These are phyloP conservation scores for Ametastegia equiseti DNA, from an alignment of 2,888 invertebrate species.

Conservation along the genomic window DNA sequence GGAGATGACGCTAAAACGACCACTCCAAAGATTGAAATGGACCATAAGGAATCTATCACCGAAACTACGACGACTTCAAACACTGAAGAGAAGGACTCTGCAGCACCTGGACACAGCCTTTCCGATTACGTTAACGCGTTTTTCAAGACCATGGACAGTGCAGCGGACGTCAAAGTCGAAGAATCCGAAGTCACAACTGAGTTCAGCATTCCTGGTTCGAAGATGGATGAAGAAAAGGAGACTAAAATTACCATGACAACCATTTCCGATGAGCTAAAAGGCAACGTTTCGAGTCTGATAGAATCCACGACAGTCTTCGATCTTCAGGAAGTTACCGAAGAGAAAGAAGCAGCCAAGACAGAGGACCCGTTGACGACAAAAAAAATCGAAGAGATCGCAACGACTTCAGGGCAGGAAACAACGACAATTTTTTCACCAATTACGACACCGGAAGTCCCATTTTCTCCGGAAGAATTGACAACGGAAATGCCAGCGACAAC, in stretches of 20 bases:
- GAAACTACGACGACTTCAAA: background rate
- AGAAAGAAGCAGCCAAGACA: constrained; percentile 2
- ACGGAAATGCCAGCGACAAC: constrained; percentile 45
- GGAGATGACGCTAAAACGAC: background rate
- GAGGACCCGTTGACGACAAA: constrained; percentile 53
- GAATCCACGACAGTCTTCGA: background rate
- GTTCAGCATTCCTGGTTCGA: constrained; percentile 22
- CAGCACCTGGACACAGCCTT: constrained; percentile 52
- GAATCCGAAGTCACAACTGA: constrained; percentile 47
- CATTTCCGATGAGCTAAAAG: background rate
- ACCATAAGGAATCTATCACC: background rate
- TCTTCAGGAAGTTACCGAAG: background rate
- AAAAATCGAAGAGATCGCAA: constrained; percentile 59
- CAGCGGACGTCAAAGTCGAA: constrained; percentile 57
- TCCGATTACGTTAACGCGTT: constrained; percentile 72
- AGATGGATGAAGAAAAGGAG: background rate
- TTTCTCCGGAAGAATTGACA: constrained; percentile 48
- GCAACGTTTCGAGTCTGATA: background rate
- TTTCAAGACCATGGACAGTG: constrained; percentile 71
- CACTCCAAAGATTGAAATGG: background rate
- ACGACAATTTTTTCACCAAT: constrained; percentile 51
- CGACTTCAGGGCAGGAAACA: constrained; percentile 30
- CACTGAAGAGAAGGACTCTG: background rate
- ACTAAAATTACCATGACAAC: background rate
- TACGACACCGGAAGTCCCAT: constrained; percentile 48